These are phyloP conservation scores for Augochlorella aurata DNA, from an alignment of 2,888 invertebrate genomes.

Conservation along the genomic window DNA sequence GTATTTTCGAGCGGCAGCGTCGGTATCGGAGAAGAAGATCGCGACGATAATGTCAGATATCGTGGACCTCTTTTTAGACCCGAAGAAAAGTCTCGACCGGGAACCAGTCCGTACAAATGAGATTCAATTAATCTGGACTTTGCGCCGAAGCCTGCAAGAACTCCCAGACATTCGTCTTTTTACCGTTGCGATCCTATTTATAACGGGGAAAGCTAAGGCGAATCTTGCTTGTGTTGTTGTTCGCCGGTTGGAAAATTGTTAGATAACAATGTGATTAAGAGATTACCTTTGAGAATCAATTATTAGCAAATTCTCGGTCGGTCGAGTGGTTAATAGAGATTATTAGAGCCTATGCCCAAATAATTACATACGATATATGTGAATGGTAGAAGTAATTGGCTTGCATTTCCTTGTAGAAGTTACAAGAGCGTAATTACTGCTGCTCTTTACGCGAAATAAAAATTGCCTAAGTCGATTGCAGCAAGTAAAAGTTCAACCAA, in stretches of 20 bases:
- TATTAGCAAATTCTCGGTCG: not conserved
- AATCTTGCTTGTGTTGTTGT: not conserved
- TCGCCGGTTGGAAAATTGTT: not conserved
- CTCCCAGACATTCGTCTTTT: constrained; percentile 6
- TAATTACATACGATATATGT: no score
- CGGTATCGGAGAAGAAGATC: not conserved
- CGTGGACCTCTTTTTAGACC: not conserved
- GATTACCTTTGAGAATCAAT: not conserved
- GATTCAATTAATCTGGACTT: constrained; percentile 17
- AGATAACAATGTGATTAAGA: not conserved
- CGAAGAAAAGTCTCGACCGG: not conserved
- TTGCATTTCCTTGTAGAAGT: no score
- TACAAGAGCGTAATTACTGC: no score
- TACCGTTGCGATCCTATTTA: not conserved
- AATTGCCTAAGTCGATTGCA: no score
- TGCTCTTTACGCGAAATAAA: no score
- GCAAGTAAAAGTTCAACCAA: no score
- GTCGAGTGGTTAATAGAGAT: no score
- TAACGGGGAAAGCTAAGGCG: not conserved
- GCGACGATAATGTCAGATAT: not conserved
- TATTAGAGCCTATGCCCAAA: no score
- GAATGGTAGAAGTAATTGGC: no score
- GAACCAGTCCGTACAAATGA: constrained; percentile 15
- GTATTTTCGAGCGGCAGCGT: not conserved
- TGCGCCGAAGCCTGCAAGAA: not conserved